Base-by-base conservation (phyloP, 2,888 invertebrate species). In the Cephalotes varians region DNA sequence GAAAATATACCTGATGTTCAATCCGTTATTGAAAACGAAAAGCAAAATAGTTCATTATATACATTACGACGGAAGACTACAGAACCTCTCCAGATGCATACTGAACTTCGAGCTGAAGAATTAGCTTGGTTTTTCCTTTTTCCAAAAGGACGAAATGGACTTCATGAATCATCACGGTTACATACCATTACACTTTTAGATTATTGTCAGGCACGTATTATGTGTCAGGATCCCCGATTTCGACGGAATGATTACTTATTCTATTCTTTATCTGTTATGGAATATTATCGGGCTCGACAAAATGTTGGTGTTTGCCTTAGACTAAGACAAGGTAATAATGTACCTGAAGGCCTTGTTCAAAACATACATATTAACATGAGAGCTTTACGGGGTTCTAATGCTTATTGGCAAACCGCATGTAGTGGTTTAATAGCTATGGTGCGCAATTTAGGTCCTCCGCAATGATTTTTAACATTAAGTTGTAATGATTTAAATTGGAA, bases 401-500 rank as follows among this genome's bases (percentile, higher is more conserved):
- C 37, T 15, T 62, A 62, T 1, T 62, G 34, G 37, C 62, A 62
- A 62, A 37, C 62, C 12, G 34, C 60, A 60, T 62, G 37, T 62
- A 62, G 21, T 2, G 21, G 2, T 62, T 62, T 62, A 62, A 21
- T 37, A 12, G 62, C 37, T 62, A 21, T 37, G 62, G 21, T 62
- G 6, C 62, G 62, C 6, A 62, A 62, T 2, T 62, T 62, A 1
- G 37, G 37, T 2, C 60, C n/a, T 0, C 31, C 58, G n/a, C 21
- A 37, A 37, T 62, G 62, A 31, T 37, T 37, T 62, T 15, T 37
- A 62, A 62, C 37, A 62, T 62, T 62, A 21, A 60, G 60, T 60
- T 60, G 60, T 1, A 58, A 58, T n/a, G 31, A 60, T 60, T n/a
- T 60, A 5, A 62, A 62, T 64, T 64, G 40, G 9, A 64, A 18